Evolutionary conservation across 2,113 vertebrate species (phyloP), one percentile per base, ranked within the genome.

Genomic region (Mobula hypostoma): DNA sequence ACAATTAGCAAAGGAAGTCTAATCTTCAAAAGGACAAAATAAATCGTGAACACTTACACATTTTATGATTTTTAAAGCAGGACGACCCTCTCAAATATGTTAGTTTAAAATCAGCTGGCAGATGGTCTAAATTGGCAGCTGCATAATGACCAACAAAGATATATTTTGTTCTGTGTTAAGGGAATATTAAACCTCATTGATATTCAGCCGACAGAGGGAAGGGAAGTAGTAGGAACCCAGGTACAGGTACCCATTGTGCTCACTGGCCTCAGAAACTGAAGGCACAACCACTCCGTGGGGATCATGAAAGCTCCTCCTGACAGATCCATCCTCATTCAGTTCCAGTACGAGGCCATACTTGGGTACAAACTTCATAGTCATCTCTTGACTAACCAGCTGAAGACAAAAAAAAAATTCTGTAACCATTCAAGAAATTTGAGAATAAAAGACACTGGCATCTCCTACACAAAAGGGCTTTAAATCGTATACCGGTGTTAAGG

Each of bases 191-290:
- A 97, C 95, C 15, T 96, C 95, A 94, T 96, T 95, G 91, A 99
- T 97, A 94, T 97, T 96, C 9, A 99, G 97, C 87, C 96, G 98
- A 96, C 97, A 97, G 94, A 99, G 94, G 95, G 98, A 99, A 0
- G 98, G 98, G 7, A 98, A 98, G 0, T 96, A 95, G 96, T 98
- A 99, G 94, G 99, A 99, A n/a, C 99, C 98, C 95, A 99, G 94
- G 96, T 99, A 99, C 24, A 99, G 97, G 48, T 97, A 95, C 14
- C 98, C 98, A 0, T 97, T 94, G 0, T 98, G 96, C 94, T 99
- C 99, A 0, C 98, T 98, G 8, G 95, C 99, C 95, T 99, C 98
- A 0, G 98, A 99, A 95, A 99, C 5, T 3, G 98, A 97, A 0
- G 98, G 94, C 0, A 94, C 97, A 87, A 97, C 98, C 95, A 96